These are phyloP conservation scores for Paragorgia papillata DNA, from an alignment of 92 coral and sea anemone genomes.

Conservation along the genomic window DNA sequence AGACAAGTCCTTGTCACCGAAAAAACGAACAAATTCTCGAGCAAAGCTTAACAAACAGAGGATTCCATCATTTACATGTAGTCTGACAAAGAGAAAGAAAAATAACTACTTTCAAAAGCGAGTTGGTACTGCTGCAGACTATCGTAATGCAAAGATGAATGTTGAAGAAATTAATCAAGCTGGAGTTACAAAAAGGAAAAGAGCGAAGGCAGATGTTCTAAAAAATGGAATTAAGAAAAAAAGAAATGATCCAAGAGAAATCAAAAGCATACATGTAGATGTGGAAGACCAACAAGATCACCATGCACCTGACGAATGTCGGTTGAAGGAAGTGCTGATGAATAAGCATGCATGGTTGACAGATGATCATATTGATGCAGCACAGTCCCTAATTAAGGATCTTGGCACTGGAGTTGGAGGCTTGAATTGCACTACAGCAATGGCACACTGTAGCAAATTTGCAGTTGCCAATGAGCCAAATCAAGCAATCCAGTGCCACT, in stretches of 20 bases:
- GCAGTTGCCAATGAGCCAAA: too few relatives aligned
- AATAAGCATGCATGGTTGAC: too few relatives aligned
- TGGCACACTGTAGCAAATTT: too few relatives aligned
- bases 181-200: neutral
- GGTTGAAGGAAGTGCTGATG: neutral
- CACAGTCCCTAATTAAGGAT: too few relatives aligned
- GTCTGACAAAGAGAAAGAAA: conserved; percentile 3
- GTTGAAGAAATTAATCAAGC: neutral
- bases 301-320: too few relatives aligned
- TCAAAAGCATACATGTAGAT: neutral
- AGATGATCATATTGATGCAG: too few relatives aligned
- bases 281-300: neutral
- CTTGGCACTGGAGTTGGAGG: too few relatives aligned
- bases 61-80: neutral
- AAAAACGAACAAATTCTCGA: neutral
- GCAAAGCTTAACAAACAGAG: neutral
- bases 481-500: too few relatives aligned
- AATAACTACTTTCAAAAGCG: conserved; percentile 11
- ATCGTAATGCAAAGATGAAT: neutral
- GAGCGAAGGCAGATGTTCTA: neutral
- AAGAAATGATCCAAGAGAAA: neutral
- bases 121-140: neutral
- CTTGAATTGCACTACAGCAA: too few relatives aligned
- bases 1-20: conserved; percentile 31
- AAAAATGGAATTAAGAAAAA: neutral